Evolutionary conservation across 2,113 vertebrate genomes (phyloP), one percentile per base, ranked within the genome.

Genomic region (Eulemur rufifrons): DNA sequence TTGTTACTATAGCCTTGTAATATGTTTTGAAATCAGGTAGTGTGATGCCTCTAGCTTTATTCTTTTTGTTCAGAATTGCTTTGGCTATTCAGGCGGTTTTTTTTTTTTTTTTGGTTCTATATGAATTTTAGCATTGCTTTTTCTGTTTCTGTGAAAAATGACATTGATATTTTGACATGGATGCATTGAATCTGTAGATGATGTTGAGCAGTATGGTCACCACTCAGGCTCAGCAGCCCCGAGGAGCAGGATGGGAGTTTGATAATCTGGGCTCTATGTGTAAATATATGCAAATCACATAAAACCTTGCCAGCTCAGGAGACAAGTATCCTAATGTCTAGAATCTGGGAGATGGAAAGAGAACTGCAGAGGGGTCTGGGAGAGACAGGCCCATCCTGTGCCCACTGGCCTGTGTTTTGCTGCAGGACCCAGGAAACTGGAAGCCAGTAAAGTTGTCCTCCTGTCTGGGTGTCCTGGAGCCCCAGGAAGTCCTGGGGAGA

Each of bases 401-500:
- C 47, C 64, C 63, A 13, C 52, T 0, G 2, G 52, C 66, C 34
- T 12, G 15, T 29, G 18, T 88, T 73, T 95, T 71, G 86, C 66
- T 92, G n/a, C 77, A 98, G 96, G 97, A 59, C 73, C 95, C 95
- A 98, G 91, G 85, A 50, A 95, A 74, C 73, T 94, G 27, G 92
- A 96, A 92, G 78, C 73, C 66, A 89, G 93, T 77, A 95, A 86
- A 77, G 21, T 89, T 13, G 76, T 98, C 59, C 9, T 98, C 69
- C 76, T 97, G 32, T 54, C 82, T 50, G 63, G 86, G 52, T 98
- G 96, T 71, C 85, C 94, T 21, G 96, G 95, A 39, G 29, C n/a
- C 17, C 91, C 87, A 84, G 96, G 94, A 82, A 87, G 74, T 83
- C 74, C 87, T 88, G 96, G 96, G 71, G 94, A 96, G 85, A 97